Conservation (phyloP, 2,888 invertebrate species). For the Latrodectus hesperus region DNA sequence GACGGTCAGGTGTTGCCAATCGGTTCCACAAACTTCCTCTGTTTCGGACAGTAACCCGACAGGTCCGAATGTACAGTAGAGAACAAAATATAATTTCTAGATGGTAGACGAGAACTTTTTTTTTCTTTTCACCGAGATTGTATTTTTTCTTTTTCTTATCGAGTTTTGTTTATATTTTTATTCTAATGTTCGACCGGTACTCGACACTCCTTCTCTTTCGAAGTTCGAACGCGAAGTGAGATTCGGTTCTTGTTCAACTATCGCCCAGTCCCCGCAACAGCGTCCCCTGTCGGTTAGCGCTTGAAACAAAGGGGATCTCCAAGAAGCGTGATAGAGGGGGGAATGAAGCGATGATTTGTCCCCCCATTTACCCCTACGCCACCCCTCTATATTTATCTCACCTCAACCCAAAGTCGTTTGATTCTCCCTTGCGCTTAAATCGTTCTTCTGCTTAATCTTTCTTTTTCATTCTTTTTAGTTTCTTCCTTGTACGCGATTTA, state of each 20-base stretch:
- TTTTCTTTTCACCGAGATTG: too few species aligned
- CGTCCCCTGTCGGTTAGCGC: slow-evolving; percentile 53
- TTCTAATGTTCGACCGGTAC: slow-evolving; percentile 11
- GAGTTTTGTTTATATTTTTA: neutral
- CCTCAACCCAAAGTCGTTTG: neutral
- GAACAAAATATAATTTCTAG: neutral
- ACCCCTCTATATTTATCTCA: slow-evolving; percentile 41
- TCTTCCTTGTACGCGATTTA: neutral
- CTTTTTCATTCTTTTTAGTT: slow-evolving; percentile 35
- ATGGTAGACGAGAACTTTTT: too few species aligned
- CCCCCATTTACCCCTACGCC: slow-evolving; percentile 8
- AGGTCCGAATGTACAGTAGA: neutral
- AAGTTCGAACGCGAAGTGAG: slow-evolving; percentile 52
- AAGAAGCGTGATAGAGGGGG: slow-evolving; percentile 28
- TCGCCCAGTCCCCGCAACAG: slow-evolving; percentile 27
- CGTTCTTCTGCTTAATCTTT: slow-evolving; percentile 32
- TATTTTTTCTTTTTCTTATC: neutral
- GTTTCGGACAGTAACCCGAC: neutral
- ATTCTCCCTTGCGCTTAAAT: neutral
- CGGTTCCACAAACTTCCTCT: neutral
- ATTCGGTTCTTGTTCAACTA: slow-evolving; percentile 46
- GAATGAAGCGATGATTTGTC: neutral
- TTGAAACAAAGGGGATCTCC: slow-evolving; percentile 60
- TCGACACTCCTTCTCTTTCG: slow-evolving; percentile 16
- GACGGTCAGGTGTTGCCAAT: neutral